Evolutionary conservation across 2,888 invertebrate species (phyloP).

Genomic region (Sarcophaga caerulescens): DNA sequence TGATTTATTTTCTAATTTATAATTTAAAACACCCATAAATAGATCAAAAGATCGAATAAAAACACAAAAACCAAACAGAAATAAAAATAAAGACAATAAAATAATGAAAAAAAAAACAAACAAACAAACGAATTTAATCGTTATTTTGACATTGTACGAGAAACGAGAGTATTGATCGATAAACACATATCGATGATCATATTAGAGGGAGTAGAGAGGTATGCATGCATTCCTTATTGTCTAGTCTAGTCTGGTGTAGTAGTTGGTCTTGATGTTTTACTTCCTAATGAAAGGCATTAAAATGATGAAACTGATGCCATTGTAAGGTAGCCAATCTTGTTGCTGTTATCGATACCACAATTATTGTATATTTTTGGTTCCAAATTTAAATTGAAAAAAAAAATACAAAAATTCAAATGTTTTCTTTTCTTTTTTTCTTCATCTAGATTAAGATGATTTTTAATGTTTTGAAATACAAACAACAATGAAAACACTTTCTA

Average conservation of each 20-base stretch:
- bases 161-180: not conserved
- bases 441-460: not conserved
- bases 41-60: not conserved
- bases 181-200: not conserved
- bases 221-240: too few species aligned
- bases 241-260: too few species aligned
- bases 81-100: not conserved
- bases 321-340: too few species aligned
- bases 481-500: conserved; percentile 8
- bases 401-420: conserved; percentile 18
- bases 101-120: not conserved
- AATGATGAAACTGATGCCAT: too few species aligned
- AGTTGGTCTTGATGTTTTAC: too few species aligned
- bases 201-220: not conserved
- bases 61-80: too few species aligned
- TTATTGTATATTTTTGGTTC: too few species aligned
- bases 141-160: conserved; percentile 24
- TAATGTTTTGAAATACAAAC: conserved; percentile 2
- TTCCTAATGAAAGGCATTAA: too few species aligned
- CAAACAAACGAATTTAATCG: conserved; percentile 4
- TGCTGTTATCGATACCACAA: too few species aligned
- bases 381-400: too few species aligned
- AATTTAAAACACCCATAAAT: conserved; percentile 9
- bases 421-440: not conserved
- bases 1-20: conserved; percentile 26